Evolutionary conservation across 2,797 vertebrate species (phyloP), one percentile per base, ranked within the genome.

Genomic region (Discoglossus pictus): DNA sequence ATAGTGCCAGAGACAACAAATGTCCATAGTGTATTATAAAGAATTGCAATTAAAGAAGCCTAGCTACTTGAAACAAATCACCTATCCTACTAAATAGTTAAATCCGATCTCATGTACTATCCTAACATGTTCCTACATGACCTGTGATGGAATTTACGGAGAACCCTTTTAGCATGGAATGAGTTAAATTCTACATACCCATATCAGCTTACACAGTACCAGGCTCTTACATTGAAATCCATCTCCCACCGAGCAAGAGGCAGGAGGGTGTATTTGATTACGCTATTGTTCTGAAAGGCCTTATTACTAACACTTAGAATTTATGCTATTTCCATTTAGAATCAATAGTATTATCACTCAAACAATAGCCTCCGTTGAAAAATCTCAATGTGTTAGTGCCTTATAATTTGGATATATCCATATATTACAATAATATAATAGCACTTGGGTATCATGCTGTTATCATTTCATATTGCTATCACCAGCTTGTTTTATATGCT

Each of bases 291-390:
- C 67, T 9, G 24, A 62, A 54, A 69, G 58, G 50, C 67, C 67
- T 61, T 42, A 53, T 70, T 70, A 70, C 42, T 12, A 13, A 15
- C 67, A 63, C 60, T 70, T 53, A 62, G 50, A 69, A 69, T 62
- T 70, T 55, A 63, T 70, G 61, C 51, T 54, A 63, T 70, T 70
- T 63, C 59, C 36, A 56, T 70, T 70, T 40, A 50, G 60, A 63
- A 70, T 70, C 67, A 70, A 70, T 70, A 70, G 67, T 15, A 61
- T 69, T 69, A 69, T 70, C 67, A 70, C 59, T 23, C 36, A 44
- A 40, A 70, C 67, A 70, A 70, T 56, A 40, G 52, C 52, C 15
- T 63, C 52, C 52, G 51, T 43, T 23, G 23, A 58, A 16, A 25
- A 20, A 17, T 38, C 25, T 58, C 52, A 40, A 21, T 6, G 16